Evolutionary conservation across 2,113 vertebrate genomes (phyloP).

Genomic region (Limanda limanda): DNA sequence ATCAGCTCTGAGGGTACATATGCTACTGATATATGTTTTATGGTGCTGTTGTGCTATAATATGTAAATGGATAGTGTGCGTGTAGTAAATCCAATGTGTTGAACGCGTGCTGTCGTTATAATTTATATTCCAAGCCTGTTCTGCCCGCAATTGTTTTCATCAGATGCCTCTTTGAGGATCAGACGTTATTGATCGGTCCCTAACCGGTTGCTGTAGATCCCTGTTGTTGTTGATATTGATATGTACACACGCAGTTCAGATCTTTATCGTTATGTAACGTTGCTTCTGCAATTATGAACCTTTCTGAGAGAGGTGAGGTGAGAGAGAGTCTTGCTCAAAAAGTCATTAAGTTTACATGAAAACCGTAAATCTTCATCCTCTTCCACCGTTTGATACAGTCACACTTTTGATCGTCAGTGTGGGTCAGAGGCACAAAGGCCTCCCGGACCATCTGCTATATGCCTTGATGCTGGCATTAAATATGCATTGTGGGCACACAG

Average conservation of each 20-base stretch:
- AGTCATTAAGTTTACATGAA: background rate
- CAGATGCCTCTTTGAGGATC: background rate
- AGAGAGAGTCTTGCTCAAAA: no score
- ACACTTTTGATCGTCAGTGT: background rate
- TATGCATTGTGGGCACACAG: background rate
- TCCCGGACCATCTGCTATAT: slow-evolving; percentile 8
- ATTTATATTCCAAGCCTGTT: background rate
- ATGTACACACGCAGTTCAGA: background rate
- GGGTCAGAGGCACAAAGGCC: background rate
- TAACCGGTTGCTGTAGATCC: background rate
- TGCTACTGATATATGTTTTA: no score
- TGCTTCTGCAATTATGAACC: background rate
- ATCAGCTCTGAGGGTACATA: no score
- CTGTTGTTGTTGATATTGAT: no score
- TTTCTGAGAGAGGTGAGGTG: background rate
- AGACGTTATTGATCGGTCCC: background rate
- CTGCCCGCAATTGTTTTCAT: background rate
- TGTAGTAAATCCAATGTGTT: background rate
- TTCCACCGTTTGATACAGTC: background rate
- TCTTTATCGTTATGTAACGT: background rate
- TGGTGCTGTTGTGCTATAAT: background rate
- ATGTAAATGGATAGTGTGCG: background rate
- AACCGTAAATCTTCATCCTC: background rate
- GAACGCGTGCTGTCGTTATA: no score
- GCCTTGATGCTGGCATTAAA: background rate